Conservation (phyloP, 2,888 invertebrate species). For the Dermolepida albohirtum region DNA sequence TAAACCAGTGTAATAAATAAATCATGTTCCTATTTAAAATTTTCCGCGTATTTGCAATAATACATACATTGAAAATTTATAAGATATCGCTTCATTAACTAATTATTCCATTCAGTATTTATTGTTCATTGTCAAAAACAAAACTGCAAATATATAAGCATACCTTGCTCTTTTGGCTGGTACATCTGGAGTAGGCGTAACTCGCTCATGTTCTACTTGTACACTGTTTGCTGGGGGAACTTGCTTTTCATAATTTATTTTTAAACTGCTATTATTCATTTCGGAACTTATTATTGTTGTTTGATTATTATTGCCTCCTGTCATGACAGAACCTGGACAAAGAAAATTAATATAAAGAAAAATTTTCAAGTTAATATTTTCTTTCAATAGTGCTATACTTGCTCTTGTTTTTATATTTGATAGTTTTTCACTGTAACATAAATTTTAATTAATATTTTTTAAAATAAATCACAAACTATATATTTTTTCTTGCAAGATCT, state of each 20-base stretch:
- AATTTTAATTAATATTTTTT: too few relatives aligned
- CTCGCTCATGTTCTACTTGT: constrained; percentile 63
- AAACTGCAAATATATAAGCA: too few relatives aligned
- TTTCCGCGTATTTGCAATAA: too few relatives aligned
- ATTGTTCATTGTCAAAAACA: too few relatives aligned
- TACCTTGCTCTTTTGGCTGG: constrained; percentile 71
- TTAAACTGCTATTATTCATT: constrained; percentile 67
- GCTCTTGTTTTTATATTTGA: too few relatives aligned
- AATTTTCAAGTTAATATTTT: neutral
- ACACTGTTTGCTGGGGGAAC: constrained; percentile 58
- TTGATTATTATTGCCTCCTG: constrained; percentile 55
- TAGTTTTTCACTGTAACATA: too few relatives aligned
- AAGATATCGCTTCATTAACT: constrained; percentile 1
- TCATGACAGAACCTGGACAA: constrained; percentile 51
- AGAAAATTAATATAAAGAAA: constrained; percentile 7
- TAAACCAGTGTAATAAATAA: too few relatives aligned
- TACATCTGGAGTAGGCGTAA: constrained; percentile 65
- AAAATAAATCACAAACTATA: too few relatives aligned
- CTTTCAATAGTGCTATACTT: too few relatives aligned
- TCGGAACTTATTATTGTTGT: constrained; percentile 58
- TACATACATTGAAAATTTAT: neutral
- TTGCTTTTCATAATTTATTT: constrained; percentile 70
- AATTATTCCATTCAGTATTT: too few relatives aligned
- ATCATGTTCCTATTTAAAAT: too few relatives aligned
- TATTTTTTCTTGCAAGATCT: too few relatives aligned